Evolutionary conservation across 2,113 vertebrate species (phyloP), one percentile per base, ranked within the genome.

Genomic region (Tachysurus fulvidraco): DNA sequence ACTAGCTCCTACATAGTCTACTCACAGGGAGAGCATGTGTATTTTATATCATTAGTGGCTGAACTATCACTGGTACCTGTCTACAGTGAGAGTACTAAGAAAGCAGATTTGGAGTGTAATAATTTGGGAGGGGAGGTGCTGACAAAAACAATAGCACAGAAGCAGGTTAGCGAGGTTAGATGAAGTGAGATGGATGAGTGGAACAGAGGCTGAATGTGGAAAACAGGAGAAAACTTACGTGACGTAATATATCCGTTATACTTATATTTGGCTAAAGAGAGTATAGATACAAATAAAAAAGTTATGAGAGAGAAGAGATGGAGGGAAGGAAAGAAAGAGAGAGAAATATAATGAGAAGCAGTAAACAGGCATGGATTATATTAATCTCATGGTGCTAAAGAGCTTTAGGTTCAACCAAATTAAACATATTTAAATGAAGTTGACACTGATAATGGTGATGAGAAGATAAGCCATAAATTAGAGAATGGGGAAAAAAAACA

Each of bases 231-330:
- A 94, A 92, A 96, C 95, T 96, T 96, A 96, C 95, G 94, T 96
- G 95, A 92, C 95, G 93, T 95, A 94, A 95, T 94, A 96, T 92
- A 95, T 96, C 95, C 95, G 91, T 96, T 95, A 96, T 94, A 95
- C 93, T 95, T 95, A 96, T 94, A 95, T 95, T 95, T 96, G 92
- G 95, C 95, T 95, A 93, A 95, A 94, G 91, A 94, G 92, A 95
- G 94, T 94, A 93, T 92, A 95, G 95, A 96, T 94, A 95, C 94
- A 95, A 92, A 93, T 94, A 93, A 94, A 92, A 91, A 93, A 50
- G 46, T 95, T 95, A 95, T 94, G 92, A 91, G 91, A 92, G 91
- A 92, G 91, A 90, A 94, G 60, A 92, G 87, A 94, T 87, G 90
- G 91, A 88, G 86, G 36, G 83, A 85, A 89, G 44, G 92, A 92